These are phyloP conservation scores for Brachirus orientalis DNA, from an alignment of 2,113 vertebrate species.

Conservation along the genomic window DNA sequence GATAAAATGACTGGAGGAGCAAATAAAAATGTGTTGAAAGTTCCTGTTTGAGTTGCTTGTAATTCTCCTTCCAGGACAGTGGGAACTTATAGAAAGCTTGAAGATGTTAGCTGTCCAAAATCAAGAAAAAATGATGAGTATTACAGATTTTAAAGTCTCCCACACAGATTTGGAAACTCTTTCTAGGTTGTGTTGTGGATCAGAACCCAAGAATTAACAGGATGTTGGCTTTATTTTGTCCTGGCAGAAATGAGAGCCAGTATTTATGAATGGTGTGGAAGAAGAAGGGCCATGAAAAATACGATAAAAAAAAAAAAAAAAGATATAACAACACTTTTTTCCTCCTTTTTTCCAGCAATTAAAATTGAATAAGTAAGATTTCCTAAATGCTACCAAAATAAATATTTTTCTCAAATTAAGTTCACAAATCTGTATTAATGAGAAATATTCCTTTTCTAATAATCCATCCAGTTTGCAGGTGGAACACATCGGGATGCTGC, in stretches of 20 bases:
- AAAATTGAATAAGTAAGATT: too few relatives aligned
- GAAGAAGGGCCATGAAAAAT: constrained; percentile 33
- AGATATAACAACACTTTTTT: too few relatives aligned
- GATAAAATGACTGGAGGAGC: neutral
- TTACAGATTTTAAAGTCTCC: constrained; percentile 18
- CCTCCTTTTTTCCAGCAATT: too few relatives aligned
- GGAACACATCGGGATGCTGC: too few relatives aligned
- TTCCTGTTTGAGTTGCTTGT: neutral
- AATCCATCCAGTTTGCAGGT: too few relatives aligned
- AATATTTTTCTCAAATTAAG: too few relatives aligned
- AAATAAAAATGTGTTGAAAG: neutral
- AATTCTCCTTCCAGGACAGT: constrained; percentile 11
- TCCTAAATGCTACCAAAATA: too few relatives aligned
- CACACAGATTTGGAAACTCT: constrained; percentile 19
- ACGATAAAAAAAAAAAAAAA: constrained; percentile 30
- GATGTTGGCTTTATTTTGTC: constrained; percentile 47
- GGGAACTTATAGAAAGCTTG: constrained; percentile 34
- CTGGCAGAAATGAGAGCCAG: constrained; percentile 25
- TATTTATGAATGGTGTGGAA: constrained; percentile 14
- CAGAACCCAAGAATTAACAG: constrained; percentile 19
- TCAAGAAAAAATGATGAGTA: constrained; percentile 35
- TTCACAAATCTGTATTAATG: too few relatives aligned
- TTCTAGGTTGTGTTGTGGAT: constrained; percentile 24
- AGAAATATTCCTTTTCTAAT: too few relatives aligned
- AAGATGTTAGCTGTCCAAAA: constrained; percentile 18